These are phyloP conservation scores for Heliopora coerulea DNA, from an alignment of 92 coral and sea anemone genomes.

Conservation along the genomic window DNA sequence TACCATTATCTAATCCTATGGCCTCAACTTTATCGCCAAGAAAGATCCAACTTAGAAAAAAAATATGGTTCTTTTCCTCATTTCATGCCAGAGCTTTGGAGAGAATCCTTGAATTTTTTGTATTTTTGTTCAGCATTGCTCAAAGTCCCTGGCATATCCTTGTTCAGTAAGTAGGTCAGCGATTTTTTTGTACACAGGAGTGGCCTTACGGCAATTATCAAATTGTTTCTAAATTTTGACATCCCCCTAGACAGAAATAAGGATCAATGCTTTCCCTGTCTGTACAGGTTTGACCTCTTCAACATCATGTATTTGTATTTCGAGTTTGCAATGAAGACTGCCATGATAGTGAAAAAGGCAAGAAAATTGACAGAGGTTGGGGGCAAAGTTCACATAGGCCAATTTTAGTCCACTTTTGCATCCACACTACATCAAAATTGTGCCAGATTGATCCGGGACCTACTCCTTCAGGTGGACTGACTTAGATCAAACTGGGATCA, in stretches of 20 bases:
- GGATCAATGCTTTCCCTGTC: conserved; percentile 22
- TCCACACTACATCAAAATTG: no score
- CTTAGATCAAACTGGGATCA: conserved; percentile 32
- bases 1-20: conserved; percentile 10
- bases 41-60: conserved; percentile 29
- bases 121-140: conserved; percentile 30
- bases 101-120: conserved; percentile 17
- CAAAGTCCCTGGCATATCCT: background rate
- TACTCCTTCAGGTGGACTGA: conserved; percentile 18
- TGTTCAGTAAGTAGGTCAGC: no score
- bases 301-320: conserved; percentile 11
- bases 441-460: conserved; percentile 18
- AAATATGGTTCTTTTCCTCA: background rate
- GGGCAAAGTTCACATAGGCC: no score
- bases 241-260: conserved; percentile 30
- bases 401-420: no score
- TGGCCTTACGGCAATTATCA: background rate
- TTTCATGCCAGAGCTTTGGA: conserved; percentile 1
- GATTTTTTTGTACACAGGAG: no score
- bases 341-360: no score
- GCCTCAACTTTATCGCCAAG: conserved; percentile 34
- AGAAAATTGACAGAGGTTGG: background rate
- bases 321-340: no score
- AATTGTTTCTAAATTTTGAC: conserved; percentile 5
- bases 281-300: conserved; percentile 23